Evolutionary conservation across 2,113 vertebrate species (phyloP).

Genomic region (Forbesichthys agassizii): DNA sequence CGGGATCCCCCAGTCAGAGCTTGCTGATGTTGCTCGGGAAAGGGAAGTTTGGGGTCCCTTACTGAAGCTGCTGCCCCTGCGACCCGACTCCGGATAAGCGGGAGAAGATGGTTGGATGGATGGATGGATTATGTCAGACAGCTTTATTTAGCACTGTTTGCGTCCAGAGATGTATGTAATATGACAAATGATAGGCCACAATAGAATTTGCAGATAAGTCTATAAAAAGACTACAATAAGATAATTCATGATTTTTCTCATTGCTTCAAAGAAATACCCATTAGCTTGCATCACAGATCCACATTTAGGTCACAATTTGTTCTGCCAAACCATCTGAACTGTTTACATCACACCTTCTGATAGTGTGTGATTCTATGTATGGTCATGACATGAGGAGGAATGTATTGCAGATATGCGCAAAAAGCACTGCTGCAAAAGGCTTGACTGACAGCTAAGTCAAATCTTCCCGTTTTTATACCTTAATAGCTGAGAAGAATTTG

Average conservation of each 20-base stretch:
- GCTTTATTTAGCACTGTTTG: no score
- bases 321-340: conserved; percentile 67
- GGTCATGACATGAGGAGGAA: conserved; percentile 62
- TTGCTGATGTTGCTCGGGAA: no score
- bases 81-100: no score
- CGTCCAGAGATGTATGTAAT: no score
- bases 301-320: conserved; percentile 63
- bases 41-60: no score
- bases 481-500: background rate
- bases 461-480: conserved; percentile 32
- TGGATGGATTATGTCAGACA: no score
- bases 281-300: conserved; percentile 60
- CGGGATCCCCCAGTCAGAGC: no score
- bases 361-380: conserved; percentile 73
- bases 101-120: no score
- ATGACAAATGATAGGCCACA: conserved; percentile 50
- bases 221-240: conserved; percentile 69
- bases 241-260: conserved; percentile 43
- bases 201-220: conserved; percentile 44
- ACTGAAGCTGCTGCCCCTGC: no score
- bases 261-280: conserved; percentile 39
- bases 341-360: conserved; percentile 60
- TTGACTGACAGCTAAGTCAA: conserved; percentile 56
- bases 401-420: conserved; percentile 54
- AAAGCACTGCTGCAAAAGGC: conserved; percentile 57